These are phyloP conservation scores for Margarornis squamiger DNA, from an alignment of 2,797 vertebrate species.

Conservation along the genomic window DNA sequence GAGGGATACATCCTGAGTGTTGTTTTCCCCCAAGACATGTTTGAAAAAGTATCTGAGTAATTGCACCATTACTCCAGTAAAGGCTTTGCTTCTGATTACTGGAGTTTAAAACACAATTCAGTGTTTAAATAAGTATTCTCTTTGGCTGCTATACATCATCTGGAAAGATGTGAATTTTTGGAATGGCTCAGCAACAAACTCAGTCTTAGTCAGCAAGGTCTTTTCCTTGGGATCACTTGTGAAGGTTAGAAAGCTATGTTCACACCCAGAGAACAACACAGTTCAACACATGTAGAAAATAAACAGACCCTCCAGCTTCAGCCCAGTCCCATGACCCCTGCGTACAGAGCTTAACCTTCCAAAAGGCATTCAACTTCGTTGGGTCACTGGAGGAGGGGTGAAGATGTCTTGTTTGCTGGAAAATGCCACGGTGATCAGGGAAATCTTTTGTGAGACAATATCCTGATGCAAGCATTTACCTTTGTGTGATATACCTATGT, in stretches of 20 bases:
- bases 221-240: background rate
- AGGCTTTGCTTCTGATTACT: background rate
- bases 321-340: slow-evolving; percentile 55
- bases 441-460: background rate
- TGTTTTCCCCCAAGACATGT: background rate
- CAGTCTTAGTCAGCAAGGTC: background rate
- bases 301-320: slow-evolving; percentile 40
- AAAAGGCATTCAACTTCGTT: background rate
- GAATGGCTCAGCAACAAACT: background rate
- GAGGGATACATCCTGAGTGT: background rate
- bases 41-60: slow-evolving; percentile 3
- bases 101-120: background rate
- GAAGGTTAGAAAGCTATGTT: slow-evolving; percentile 25
- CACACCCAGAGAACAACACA: slow-evolving; percentile 31
- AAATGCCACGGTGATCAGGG: slow-evolving; percentile 11
- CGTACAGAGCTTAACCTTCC: slow-evolving; percentile 56
- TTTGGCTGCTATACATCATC: background rate
- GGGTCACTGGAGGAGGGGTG: slow-evolving; percentile 44
- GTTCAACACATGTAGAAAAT: slow-evolving; percentile 56
- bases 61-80: background rate
- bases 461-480: slow-evolving; percentile 28
- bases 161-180: background rate
- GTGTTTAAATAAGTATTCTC: background rate
- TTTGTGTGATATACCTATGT: background rate
- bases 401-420: slow-evolving; percentile 31